Evolutionary conservation across 2,797 vertebrate genomes (phyloP).

Genomic region (Pseudochromis fuscus): DNA sequence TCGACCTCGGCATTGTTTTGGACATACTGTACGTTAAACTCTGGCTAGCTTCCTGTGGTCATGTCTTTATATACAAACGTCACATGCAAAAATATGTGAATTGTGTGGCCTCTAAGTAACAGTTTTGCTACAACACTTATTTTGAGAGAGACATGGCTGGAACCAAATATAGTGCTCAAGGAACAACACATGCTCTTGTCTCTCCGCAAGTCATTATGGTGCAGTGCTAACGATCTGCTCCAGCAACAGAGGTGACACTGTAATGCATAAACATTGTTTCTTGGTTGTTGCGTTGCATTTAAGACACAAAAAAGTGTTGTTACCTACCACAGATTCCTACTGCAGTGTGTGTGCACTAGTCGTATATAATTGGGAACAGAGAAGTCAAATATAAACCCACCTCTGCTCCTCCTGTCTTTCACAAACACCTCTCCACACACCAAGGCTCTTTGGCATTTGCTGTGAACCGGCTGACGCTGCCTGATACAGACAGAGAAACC

Average conservation of each 20-base stretch:
- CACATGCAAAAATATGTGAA: conserved; percentile 52
- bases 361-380: conserved; percentile 47
- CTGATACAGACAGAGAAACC: conserved; percentile 71
- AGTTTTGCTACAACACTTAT: conserved; percentile 55
- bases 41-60: conserved; percentile 47
- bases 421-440: conserved; percentile 27
- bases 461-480: conserved; percentile 68
- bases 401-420: conserved; percentile 39
- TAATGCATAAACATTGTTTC: conserved; percentile 64
- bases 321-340: conserved; percentile 4
- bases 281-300: conserved; percentile 57
- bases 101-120: conserved; percentile 55
- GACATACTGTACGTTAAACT: conserved; percentile 44
- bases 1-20: conserved; percentile 52
- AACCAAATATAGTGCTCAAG: conserved; percentile 66
- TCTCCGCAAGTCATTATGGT: conserved; percentile 66
- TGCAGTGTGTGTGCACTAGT: conserved; percentile 26
- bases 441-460: conserved; percentile 42
- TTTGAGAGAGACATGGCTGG: conserved; percentile 67
- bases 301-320: conserved; percentile 28
- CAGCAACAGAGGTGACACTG: conserved; percentile 58
- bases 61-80: conserved; percentile 44
- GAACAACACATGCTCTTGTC: conserved; percentile 63
- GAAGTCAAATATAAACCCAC: conserved; percentile 49
- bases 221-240: conserved; percentile 53